phyloP scores from a whole-genome alignment of 2,888 invertebrate genomes.

The Leptopilina myrica region DNA sequence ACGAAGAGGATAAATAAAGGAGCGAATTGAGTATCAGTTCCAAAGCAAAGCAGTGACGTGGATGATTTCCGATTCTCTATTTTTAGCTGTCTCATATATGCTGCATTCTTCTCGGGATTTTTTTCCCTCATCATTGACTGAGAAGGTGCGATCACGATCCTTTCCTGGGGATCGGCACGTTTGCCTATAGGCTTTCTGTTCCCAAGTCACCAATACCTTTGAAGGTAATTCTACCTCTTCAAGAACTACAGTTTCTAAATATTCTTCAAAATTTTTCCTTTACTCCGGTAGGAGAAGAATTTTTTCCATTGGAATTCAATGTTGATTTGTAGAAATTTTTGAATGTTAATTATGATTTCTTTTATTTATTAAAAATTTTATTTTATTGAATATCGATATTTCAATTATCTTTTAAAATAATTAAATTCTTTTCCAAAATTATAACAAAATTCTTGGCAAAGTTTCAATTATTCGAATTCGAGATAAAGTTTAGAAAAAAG shows the following conservation, averaged over 20 bases:
- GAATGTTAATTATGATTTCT: too few relatives aligned
- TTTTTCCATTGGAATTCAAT: too few relatives aligned
- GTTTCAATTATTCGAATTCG: too few relatives aligned
- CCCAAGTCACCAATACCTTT: neutral
- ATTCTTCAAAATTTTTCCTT: neutral
- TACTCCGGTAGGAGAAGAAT: neutral
- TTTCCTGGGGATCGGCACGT: constrained; percentile 42
- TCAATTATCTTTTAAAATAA: too few relatives aligned
- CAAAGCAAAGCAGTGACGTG: constrained; percentile 52
- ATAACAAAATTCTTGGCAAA: too few relatives aligned
- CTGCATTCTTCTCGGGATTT: constrained; percentile 32
- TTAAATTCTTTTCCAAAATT: too few relatives aligned
- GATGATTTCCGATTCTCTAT: constrained; percentile 49
- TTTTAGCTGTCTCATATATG: constrained; percentile 43
- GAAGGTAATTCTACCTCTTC: neutral
- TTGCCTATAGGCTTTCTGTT: neutral
- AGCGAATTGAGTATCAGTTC: constrained; percentile 41
- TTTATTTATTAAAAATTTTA: too few relatives aligned
- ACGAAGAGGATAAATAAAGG: constrained; percentile 15
- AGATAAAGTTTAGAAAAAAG: too few relatives aligned
- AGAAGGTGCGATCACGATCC: constrained; percentile 57
- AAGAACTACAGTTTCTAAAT: neutral
- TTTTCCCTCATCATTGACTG: constrained; percentile 49
- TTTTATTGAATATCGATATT: too few relatives aligned
- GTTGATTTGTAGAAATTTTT: too few relatives aligned